phyloP scores from a whole-genome alignment of 2,888 invertebrate genomes.

The Ischnus inquisitorius region DNA sequence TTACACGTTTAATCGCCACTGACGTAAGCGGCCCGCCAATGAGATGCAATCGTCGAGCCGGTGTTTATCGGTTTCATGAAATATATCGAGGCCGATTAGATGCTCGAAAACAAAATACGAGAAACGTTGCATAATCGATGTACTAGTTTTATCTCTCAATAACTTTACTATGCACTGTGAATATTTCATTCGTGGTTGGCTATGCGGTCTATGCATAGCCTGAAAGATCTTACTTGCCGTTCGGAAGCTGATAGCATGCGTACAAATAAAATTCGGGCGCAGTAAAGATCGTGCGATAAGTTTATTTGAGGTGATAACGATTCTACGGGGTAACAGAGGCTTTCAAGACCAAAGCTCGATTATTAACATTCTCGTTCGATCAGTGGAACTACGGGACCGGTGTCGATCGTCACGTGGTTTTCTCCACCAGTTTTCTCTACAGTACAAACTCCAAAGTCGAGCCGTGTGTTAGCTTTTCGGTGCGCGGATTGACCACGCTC shows the following conservation, averaged over 20 bases:
- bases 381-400: slow-evolving; percentile 3
- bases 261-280: neutral
- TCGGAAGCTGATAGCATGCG: neutral
- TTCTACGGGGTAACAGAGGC: neutral
- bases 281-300: neutral
- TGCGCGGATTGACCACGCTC: slow-evolving; percentile 1
- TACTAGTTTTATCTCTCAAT: neutral
- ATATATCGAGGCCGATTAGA: slow-evolving; percentile 2
- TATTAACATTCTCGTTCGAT: neutral
- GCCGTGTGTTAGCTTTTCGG: neutral
- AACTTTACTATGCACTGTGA: slow-evolving; percentile 2
- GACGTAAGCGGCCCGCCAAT: slow-evolving; percentile 25
- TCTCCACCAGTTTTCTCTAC: neutral
- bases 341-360: neutral
- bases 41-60: slow-evolving; percentile 17
- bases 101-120: slow-evolving; percentile 5
- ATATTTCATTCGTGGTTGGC: neutral
- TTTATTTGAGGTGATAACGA: slow-evolving; percentile 6
- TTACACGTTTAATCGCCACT: slow-evolving; percentile 6
- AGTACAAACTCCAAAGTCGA: slow-evolving; percentile 66
- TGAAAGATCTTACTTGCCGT: neutral
- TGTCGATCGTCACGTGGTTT: neutral
- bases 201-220: neutral
- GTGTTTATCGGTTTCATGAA: neutral
- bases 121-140: slow-evolving; percentile 31